phyloP scores from a whole-genome alignment of 2,113 vertebrate genomes.

The Poeciliopsis retropinna region DNA sequence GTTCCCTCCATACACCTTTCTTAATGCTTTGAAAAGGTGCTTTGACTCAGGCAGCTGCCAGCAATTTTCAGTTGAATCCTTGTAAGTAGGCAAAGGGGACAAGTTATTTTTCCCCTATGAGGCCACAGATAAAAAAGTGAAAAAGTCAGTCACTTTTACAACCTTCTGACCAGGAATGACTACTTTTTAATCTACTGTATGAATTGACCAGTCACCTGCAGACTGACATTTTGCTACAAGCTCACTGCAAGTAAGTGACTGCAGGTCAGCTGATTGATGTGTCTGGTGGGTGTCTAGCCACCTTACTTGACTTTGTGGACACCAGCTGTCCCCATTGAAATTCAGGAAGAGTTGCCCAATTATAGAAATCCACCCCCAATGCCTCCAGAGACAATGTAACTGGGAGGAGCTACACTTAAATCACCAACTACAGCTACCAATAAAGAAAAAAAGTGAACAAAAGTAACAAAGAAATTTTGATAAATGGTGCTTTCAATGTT shows the following conservation, averaged over 20 bases:
- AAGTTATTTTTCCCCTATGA: conserved; percentile 14
- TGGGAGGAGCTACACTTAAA: conserved; percentile 11
- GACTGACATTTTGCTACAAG: conserved; percentile 5
- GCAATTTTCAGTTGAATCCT: conserved; percentile 15
- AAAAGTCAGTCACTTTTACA: conserved; percentile 14
- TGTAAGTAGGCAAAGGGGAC: neutral
- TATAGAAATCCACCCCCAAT: neutral
- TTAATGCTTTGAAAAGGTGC: conserved; percentile 18
- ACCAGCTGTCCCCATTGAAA: conserved; percentile 47
- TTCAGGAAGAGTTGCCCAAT: conserved; percentile 58
- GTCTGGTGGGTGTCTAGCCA: conserved; percentile 15
- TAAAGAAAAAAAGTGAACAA: neutral
- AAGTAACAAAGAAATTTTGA: neutral
- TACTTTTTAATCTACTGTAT: neutral
- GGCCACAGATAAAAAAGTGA: conserved; percentile 10
- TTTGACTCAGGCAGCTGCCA: conserved; percentile 10
- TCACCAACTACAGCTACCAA: neutral
- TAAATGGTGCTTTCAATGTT: neutral
- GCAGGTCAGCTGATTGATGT: conserved; percentile 39
- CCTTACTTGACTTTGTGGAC: conserved; percentile 38
- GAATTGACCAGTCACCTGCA: neutral
- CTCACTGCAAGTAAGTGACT: conserved; percentile 9
- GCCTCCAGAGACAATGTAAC: neutral
- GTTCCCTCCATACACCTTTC: conserved; percentile 23
- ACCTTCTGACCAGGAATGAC: neutral